phyloP scores from a whole-genome alignment of 2,113 vertebrate genomes.

The Tympanuchus pallidicinctus region DNA sequence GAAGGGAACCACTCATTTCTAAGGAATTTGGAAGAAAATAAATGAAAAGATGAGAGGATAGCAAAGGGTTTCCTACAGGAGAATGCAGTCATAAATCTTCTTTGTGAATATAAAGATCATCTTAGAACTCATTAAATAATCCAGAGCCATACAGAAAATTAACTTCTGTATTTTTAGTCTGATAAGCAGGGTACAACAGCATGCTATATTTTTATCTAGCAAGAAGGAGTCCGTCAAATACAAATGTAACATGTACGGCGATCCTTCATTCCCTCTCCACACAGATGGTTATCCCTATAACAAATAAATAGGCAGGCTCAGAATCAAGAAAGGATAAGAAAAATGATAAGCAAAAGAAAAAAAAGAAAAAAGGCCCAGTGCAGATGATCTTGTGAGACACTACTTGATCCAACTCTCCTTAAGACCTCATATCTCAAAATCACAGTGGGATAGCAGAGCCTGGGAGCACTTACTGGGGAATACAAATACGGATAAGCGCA shows the following conservation, averaged over 20 bases:
- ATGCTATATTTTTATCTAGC: slow-evolving; percentile 49
- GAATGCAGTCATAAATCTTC: neutral
- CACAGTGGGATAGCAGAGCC: slow-evolving; percentile 63
- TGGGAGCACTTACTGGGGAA: slow-evolving; percentile 55
- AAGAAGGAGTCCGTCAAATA: slow-evolving; percentile 62
- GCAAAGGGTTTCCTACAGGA: neutral
- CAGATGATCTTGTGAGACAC: slow-evolving; percentile 60
- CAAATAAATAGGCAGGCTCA: slow-evolving; percentile 68
- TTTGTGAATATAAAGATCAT: neutral
- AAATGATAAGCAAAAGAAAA: slow-evolving; percentile 62
- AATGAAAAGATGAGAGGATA: neutral
- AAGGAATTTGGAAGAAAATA: neutral
- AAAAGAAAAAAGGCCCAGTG: slow-evolving; percentile 25
- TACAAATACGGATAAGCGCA: slow-evolving; percentile 66
- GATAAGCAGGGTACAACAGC: neutral
- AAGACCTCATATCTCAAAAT: slow-evolving; percentile 73
- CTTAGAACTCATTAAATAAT: slow-evolving; percentile 8
- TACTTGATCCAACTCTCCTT: slow-evolving; percentile 58
- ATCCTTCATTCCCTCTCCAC: slow-evolving; percentile 67
- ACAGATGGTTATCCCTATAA: slow-evolving; percentile 75
- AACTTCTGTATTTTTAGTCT: neutral
- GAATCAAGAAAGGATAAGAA: slow-evolving; percentile 69
- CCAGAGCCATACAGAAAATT: neutral
- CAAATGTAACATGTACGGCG: slow-evolving; percentile 46
- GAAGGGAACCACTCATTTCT: neutral